Conservation (phyloP, 2,888 invertebrate genomes). For the Dioctria linearis region DNA sequence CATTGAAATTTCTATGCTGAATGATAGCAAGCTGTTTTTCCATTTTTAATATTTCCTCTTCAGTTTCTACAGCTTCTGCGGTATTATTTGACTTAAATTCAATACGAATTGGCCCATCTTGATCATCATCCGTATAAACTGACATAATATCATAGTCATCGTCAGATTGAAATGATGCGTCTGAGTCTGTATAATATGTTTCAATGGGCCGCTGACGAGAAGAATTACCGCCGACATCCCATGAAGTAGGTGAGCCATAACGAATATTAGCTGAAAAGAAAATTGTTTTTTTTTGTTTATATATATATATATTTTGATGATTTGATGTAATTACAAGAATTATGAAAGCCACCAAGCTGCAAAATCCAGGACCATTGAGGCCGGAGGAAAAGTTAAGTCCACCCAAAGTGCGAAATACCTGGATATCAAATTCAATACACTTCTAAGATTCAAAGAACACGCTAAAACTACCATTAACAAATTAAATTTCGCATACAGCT, state of each 20-base stretch:
- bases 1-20: slow-evolving; percentile 69
- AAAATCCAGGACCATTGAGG: too few relatives aligned
- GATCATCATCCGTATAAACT: slow-evolving; percentile 71
- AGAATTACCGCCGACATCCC: slow-evolving; percentile 64
- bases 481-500: too few relatives aligned
- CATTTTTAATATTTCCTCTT: slow-evolving; percentile 70
- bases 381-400: too few relatives aligned
- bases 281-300: neutral
- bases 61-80: slow-evolving; percentile 86
- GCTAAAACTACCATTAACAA: too few relatives aligned
- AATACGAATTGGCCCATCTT: slow-evolving; percentile 78
- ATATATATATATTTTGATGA: too few relatives aligned
- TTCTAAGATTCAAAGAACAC: too few relatives aligned
- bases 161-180: slow-evolving; percentile 74
- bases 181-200: slow-evolving; percentile 68
- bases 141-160: slow-evolving; percentile 70
- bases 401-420: too few relatives aligned
- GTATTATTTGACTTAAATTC: slow-evolving; percentile 88
- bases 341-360: too few relatives aligned
- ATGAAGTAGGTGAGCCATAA: slow-evolving; percentile 70
- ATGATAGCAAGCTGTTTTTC: slow-evolving; percentile 69
- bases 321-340: too few relatives aligned
- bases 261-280: slow-evolving; percentile 63
- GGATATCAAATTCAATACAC: too few relatives aligned
- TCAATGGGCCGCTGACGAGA: slow-evolving; percentile 50